phyloP scores from a whole-genome alignment of 2,888 invertebrate species.

The Aleiodes alternator region DNA sequence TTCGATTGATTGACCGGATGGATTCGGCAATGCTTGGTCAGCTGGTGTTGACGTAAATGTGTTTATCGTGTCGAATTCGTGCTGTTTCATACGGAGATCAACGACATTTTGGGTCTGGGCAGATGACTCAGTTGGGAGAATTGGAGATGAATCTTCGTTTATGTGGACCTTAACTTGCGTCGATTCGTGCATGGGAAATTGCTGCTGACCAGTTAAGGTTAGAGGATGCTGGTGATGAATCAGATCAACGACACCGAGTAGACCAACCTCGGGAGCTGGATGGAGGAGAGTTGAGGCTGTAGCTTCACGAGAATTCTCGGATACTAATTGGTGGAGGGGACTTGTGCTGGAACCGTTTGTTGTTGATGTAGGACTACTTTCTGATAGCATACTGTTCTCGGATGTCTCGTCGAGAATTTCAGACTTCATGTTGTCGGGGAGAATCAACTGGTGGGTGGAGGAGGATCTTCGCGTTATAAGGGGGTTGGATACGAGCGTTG shows the following conservation, averaged over 20 bases:
- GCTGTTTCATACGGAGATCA: constrained; percentile 83
- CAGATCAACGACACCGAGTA: constrained; percentile 75
- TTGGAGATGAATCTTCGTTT: constrained; percentile 67
- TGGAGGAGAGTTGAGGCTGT: constrained; percentile 55
- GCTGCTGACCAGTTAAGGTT: constrained; percentile 60
- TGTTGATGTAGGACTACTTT: constrained; percentile 71
- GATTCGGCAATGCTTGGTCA: constrained; percentile 76
- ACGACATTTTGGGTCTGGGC: constrained; percentile 76
- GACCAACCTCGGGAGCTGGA: constrained; percentile 66
- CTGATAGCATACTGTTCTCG: constrained; percentile 79
- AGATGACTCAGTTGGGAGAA: constrained; percentile 62
- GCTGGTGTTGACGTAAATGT: constrained; percentile 74
- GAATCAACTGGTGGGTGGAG: constrained; percentile 76
- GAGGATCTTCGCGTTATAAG: constrained; percentile 78
- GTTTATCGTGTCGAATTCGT: constrained; percentile 77
- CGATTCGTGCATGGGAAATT: constrained; percentile 65
- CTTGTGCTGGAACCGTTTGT: constrained; percentile 65
- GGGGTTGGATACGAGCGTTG: constrained; percentile 79
- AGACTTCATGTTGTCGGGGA: constrained; percentile 78
- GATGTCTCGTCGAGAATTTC: constrained; percentile 85
- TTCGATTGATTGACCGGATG: constrained; percentile 80
- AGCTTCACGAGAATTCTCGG: constrained; percentile 74
- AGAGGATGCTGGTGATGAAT: constrained; percentile 71
- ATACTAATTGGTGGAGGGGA: constrained; percentile 71
- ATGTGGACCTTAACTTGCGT: constrained; percentile 69